A percentile compares a stretch with the other conserved stretches of the same genome.
Evolutionary conservation across 2,113 vertebrate species (phyloP).

Genomic region (Myotis davidii): DNA sequence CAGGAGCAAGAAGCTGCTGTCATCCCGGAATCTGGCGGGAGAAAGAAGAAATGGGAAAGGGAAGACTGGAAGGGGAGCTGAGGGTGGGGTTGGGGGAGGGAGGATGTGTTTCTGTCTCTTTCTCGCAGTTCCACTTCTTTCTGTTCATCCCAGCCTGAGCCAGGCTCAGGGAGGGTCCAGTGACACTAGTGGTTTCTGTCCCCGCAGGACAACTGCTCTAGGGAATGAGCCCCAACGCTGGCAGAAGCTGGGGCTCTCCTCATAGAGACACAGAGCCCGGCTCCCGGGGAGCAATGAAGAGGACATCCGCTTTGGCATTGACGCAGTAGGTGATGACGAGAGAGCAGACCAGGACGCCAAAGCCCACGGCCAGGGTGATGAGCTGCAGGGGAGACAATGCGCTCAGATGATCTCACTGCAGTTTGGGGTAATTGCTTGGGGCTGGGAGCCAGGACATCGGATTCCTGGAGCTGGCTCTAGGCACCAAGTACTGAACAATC

Average conservation of each 20-base stretch:
- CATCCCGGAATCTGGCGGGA: neutral
- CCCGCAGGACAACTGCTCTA: conserved; percentile 48
- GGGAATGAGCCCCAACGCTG: neutral
- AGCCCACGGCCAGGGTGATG: conserved; percentile 91
- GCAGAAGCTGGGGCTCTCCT: conserved; percentile 65
- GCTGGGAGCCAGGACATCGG: neutral
- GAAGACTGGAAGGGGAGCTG: neutral
- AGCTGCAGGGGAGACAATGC: conserved; percentile 82
- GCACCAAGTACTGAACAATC: neutral
- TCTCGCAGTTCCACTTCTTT: conserved; percentile 31
- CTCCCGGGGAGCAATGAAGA: conserved; percentile 90
- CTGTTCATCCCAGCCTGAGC: conserved; percentile 78
- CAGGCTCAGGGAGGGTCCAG: conserved; percentile 78
- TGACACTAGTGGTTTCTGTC: conserved; percentile 70
- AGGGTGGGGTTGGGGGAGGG: neutral
- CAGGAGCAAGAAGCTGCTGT: conserved; percentile 36
- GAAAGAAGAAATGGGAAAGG: neutral
- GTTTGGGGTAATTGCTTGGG: neutral
- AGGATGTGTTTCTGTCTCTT: conserved; percentile 28
- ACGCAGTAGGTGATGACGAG: conserved; percentile 91
- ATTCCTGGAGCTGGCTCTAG: neutral
- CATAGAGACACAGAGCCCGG: conserved; percentile 90
- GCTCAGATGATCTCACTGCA: neutral
- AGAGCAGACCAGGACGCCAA: conserved; percentile 88
- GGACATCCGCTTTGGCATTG: conserved; percentile 93